A percentile compares a stretch with the other conserved stretches of the same genome.
These are phyloP conservation scores for Cossypha heuglini DNA, from an alignment of 2,797 vertebrate species.

Conservation along the genomic window DNA sequence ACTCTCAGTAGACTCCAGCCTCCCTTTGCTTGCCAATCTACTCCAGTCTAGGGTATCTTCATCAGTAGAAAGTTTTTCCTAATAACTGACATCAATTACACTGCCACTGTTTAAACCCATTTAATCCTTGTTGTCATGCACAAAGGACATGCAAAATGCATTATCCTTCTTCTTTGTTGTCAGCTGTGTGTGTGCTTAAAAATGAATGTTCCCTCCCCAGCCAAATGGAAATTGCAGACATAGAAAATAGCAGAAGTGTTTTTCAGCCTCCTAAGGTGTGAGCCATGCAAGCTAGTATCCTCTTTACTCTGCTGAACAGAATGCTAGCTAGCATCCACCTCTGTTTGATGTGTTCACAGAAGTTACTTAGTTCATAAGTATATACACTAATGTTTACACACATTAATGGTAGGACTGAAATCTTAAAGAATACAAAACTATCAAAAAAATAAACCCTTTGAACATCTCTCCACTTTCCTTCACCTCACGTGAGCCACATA, in stretches of 20 bases:
- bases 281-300: background rate
- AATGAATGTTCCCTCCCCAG: background rate
- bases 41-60: background rate
- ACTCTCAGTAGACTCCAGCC: background rate
- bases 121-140: background rate
- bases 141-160: background rate
- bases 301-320: background rate
- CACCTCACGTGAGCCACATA: background rate
- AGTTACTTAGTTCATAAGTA: background rate
- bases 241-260: background rate
- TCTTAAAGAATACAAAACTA: background rate
- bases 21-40: background rate
- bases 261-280: background rate
- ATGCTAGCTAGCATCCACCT: background rate
- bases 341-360: background rate
- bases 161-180: background rate
- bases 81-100: background rate
- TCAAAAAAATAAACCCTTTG: background rate
- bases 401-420: background rate
- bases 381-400: background rate
- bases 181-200: background rate
- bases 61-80: background rate
- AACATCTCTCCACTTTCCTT: background rate
- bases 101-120: background rate
- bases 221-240: background rate